These are phyloP conservation scores for Sarcophilus harrisii DNA, from an alignment of 2,797 vertebrate genomes.

Conservation along the genomic window DNA sequence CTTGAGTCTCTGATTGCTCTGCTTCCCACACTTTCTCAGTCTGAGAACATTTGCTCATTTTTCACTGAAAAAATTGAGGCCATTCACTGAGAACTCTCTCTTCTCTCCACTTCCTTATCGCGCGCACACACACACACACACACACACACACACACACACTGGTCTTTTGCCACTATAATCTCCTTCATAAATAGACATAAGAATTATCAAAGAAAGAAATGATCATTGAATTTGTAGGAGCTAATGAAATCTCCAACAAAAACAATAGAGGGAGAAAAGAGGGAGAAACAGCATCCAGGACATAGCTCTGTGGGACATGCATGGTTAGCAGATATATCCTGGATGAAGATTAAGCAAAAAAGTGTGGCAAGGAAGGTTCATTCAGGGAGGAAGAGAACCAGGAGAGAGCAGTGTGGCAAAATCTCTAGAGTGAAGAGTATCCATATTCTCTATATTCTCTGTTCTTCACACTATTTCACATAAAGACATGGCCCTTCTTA, in stretches of 20 bases:
- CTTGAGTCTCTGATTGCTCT: background rate
- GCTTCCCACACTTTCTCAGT: background rate
- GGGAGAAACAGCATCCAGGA: background rate
- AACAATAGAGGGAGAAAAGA: background rate
- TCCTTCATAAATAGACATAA: background rate
- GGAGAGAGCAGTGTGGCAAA: background rate
- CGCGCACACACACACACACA: too few species aligned
- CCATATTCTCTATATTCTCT: background rate
- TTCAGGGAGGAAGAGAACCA: background rate
- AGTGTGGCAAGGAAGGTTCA: background rate
- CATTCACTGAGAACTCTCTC: background rate
- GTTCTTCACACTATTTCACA: background rate
- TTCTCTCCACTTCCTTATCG: background rate
- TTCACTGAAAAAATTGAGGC: background rate
- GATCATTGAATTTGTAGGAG: background rate
- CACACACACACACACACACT: too few species aligned
- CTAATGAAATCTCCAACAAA: background rate
- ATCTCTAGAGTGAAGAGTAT: background rate
- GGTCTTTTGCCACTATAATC: background rate
- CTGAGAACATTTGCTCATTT: background rate
- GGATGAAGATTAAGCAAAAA: background rate
- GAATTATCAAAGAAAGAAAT: background rate
- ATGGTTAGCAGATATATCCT: background rate
- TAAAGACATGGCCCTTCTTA: background rate
- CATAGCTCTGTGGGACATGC: background rate